Conservation (phyloP, 2,797 vertebrate species). For the Otus scops region DNA sequence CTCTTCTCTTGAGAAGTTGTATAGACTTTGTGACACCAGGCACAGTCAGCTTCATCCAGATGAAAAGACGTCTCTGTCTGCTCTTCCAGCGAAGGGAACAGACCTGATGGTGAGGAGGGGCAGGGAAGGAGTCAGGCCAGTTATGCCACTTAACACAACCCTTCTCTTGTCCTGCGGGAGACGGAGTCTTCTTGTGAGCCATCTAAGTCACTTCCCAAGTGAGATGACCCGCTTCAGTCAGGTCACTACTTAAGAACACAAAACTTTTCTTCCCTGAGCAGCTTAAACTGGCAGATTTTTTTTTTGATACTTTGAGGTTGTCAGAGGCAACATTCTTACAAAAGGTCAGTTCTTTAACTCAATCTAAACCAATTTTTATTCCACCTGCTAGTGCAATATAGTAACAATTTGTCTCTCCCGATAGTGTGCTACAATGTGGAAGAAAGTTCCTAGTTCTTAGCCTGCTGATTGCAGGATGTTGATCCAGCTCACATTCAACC, state of each 20-base stretch:
- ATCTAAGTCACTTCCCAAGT: not conserved
- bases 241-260: not conserved
- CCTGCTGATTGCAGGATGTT: not conserved
- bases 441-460: not conserved
- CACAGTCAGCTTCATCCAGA: not conserved
- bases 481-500: not conserved
- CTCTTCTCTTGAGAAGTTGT: not conserved
- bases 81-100: not conserved
- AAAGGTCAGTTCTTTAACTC: not conserved
- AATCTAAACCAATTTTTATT: not conserved
- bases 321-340: not conserved
- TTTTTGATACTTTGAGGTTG: not conserved
- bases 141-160: not conserved
- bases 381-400: not conserved
- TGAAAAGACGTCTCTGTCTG: not conserved
- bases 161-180: not conserved
- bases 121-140: not conserved
- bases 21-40: not conserved
- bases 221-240: not conserved
- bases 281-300: not conserved
- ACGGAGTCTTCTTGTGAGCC: not conserved
- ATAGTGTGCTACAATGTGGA: not conserved
- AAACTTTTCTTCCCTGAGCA: not conserved
- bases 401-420: not conserved
- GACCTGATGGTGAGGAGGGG: not conserved